Evolutionary conservation across 2,113 vertebrate genomes (phyloP).

Genomic region (Thomomys bottae): DNA sequence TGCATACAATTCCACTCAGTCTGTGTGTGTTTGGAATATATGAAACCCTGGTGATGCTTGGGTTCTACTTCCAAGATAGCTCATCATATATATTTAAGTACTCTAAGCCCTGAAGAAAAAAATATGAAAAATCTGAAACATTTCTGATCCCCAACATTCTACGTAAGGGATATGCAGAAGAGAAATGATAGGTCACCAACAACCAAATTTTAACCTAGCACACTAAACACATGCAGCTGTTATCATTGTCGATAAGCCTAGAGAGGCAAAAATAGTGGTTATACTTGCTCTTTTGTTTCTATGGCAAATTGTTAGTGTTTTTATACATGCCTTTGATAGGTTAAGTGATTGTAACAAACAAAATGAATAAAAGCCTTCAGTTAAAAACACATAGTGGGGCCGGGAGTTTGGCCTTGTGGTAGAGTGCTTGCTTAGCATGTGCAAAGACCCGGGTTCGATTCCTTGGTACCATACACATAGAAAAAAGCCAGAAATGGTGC

Average conservation of each 20-base stretch:
- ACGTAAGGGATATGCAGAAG: neutral
- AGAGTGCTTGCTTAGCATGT: no score
- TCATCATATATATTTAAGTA: neutral
- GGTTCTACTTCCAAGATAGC: neutral
- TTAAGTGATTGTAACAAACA: neutral
- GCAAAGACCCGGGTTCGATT: no score
- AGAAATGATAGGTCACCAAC: neutral
- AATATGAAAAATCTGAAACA: neutral
- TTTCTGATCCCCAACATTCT: neutral
- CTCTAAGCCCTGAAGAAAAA: neutral
- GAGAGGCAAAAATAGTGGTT: neutral
- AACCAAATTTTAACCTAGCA: neutral
- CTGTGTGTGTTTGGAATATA: neutral
- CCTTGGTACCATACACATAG: no score
- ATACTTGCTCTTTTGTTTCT: neutral
- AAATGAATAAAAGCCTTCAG: neutral
- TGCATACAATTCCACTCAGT: neutral
- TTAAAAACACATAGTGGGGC: neutral
- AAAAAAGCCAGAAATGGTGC: no score
- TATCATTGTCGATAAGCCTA: neutral
- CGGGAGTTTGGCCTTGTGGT: no score
- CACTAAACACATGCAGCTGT: neutral
- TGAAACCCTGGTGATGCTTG: neutral
- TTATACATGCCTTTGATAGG: neutral
- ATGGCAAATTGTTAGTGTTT: conserved; percentile 2